Evolutionary conservation across 2,888 invertebrate genomes (phyloP), one percentile per base, ranked within the genome.

Genomic region (Timandra comae): DNA sequence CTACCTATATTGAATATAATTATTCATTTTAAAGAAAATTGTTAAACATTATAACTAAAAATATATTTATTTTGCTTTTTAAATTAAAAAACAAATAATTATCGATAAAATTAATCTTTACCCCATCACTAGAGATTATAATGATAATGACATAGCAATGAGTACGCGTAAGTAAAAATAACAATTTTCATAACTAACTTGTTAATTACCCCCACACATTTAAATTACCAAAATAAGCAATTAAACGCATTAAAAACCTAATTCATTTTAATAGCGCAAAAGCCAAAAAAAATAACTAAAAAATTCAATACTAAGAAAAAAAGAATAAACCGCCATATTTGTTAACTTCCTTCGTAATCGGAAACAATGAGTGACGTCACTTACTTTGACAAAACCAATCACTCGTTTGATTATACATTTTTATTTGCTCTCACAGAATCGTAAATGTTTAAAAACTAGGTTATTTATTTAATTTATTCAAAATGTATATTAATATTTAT

Each of bases 361-460:
- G 35, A 57, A 61, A 75, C 72, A 74, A 74, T 71, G 52, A 63
- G 37, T 75, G 72, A 73, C 74, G 73, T 76, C 76, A 75, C 39
- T 23, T 29, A 32, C 43, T 55, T 44, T 16, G 51, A 53, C 34
- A 30, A 40, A 46, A 43, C 25, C 33, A 33, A 29, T 27, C 36
- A 31, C n/a, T n/a, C n/a, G n/a, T n/a, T n/a, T n/a, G n/a, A n/a
- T n/a, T n/a, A n/a, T n/a, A n/a, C n/a, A n/a, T n/a, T n/a, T n/a
- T n/a, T n/a, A n/a, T n/a, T n/a, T n/a, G n/a, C n/a, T n/a, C n/a
- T n/a, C n/a, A n/a, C n/a, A n/a, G n/a, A n/a, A n/a, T n/a, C n/a
- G n/a, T n/a, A n/a, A n/a, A n/a, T n/a, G n/a, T n/a, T n/a, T n/a
- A n/a, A n/a, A n/a, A n/a, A n/a, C n/a, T n/a, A n/a, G n/a, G n/a